Conservation (phyloP, 2,797 vertebrate genomes). For the Siniperca obscura region DNA sequence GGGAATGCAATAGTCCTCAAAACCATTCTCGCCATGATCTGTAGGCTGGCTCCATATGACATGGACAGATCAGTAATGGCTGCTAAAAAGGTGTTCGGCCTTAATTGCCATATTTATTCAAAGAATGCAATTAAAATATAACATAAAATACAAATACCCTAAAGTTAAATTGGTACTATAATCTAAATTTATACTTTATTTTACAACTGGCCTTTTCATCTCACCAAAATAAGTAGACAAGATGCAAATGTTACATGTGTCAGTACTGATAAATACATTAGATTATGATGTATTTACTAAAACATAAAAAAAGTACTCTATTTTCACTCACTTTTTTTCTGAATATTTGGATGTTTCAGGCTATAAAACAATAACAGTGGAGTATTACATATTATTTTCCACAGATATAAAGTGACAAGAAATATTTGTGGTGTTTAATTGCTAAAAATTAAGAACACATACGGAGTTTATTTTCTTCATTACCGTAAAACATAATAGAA, state of each 20-base stretch:
- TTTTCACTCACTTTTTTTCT: no score
- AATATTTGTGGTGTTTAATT: no score
- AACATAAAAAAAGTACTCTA: not conserved
- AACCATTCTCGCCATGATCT: no score
- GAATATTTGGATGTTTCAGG: not conserved
- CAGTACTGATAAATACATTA: not conserved
- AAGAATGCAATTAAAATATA: not conserved
- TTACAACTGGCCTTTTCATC: not conserved
- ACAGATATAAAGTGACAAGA: no score
- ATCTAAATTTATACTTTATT: not conserved
- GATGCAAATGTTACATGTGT: not conserved
- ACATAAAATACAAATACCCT: not conserved
- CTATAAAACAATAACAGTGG: no score
- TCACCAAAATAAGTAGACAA: not conserved
- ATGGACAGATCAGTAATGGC: not conserved
- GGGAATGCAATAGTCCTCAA: no score
- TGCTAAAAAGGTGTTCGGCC: not conserved
- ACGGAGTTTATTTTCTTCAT: no score
- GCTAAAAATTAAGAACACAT: no score
- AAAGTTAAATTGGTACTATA: not conserved
- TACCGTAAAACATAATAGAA: no score
- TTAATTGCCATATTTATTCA: not conserved
- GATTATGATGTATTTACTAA: no score
- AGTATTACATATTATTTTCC: no score
- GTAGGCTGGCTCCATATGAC: no score